phyloP scores from a whole-genome alignment of 2,797 vertebrate genomes.

The Rhincodon typus region DNA sequence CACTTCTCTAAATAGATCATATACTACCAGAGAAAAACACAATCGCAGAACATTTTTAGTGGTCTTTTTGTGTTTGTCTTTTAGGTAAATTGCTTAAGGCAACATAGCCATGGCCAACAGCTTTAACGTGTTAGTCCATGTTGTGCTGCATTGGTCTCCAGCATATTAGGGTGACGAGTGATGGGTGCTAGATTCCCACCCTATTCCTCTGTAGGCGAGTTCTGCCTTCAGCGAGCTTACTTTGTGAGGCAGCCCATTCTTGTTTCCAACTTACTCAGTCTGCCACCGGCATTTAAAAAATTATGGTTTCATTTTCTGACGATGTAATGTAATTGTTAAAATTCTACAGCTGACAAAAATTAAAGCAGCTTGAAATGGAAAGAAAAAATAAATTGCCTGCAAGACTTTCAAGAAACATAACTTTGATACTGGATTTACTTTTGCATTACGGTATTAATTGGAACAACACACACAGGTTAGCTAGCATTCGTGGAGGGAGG shows the following conservation, averaged over 20 bases:
- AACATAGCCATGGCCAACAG: not conserved
- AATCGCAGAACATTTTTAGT: not conserved
- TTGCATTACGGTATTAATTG: not conserved
- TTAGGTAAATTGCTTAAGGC: constrained; percentile 2
- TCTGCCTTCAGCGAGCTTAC: not conserved
- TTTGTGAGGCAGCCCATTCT: not conserved
- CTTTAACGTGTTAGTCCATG: no score
- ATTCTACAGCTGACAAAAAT: not conserved
- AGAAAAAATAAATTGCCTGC: not conserved
- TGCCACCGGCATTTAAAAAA: not conserved
- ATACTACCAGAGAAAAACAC: not conserved
- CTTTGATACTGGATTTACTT: not conserved
- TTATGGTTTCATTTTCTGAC: not conserved
- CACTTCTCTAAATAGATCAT: not conserved
- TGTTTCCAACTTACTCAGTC: not conserved
- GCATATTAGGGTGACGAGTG: no score
- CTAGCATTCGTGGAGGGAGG: not conserved
- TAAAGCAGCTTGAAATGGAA: not conserved
- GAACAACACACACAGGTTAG: not conserved
- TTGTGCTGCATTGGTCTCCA: not conserved
- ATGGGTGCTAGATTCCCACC: not conserved
- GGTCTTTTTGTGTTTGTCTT: not conserved
- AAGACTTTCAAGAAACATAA: not conserved
- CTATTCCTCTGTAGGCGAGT: not conserved
- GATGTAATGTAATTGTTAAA: not conserved